Evolutionary conservation across 2,113 vertebrate species (phyloP), one percentile per base, ranked within the genome.

Genomic region (Megaleporinus macrocephalus): DNA sequence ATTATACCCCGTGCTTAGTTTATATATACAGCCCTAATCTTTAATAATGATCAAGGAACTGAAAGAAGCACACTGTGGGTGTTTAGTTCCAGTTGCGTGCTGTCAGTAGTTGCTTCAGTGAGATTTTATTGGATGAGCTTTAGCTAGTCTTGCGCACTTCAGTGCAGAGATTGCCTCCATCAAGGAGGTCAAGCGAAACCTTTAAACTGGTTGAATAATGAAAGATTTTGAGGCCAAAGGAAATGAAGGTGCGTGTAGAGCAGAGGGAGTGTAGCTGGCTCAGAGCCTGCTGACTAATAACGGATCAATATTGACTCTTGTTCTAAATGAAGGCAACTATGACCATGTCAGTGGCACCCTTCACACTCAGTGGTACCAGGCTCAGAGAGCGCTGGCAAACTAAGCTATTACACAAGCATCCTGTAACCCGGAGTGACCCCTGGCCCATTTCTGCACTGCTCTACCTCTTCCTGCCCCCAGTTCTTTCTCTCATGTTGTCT

Each of bases 291-390:
- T 74, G 79, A 81, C 30, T 81, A 81, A 81, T 66, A 53, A 33
- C 41, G 47, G 47, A 66, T 74, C 61, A 81, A 81, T 74, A 81
- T 80, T 80, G 69, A 29, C 68, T 73, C 29, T 33, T 24, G 29
- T 63, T 73, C 47, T 49, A 62, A 79, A 62, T 73, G 29, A 72
- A 63, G 70, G 27, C 15, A 20, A 57, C 51, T 29, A 44, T 30
- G 27, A 33, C 26, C 22, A 44, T 29, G 65, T 24, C 65, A 24
- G n/a, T 22, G 65, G 30, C 65, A 68, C 33, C 13, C 57, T 26
- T 12, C 49, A 49, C 22, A 18, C 76, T 78, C 13, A 33, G 41
- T 70, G 77, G 77, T 41, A 41, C 77, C 65, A 57, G 51, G 49
- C 16, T 76, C 6, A 1, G 26, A 53, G 66, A 61, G 66, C 30